Conservation (phyloP, 2,797 vertebrate species). For the Cercopithecus mitis region DNA sequence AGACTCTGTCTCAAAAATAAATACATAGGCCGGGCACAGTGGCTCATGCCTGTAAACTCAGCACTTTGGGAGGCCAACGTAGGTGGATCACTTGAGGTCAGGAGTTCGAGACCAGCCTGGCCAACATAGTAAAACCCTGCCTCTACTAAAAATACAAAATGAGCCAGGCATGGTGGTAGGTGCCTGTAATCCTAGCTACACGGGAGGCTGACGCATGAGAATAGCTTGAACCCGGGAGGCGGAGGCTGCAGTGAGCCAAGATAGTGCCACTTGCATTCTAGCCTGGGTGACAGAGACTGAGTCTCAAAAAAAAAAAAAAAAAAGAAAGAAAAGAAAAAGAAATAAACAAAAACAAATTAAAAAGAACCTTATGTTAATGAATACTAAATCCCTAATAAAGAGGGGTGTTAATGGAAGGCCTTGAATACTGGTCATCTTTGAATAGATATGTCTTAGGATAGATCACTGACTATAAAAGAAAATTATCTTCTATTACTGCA, state of each 20-base stretch:
- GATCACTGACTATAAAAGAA: constrained; percentile 22
- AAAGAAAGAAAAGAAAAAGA: no score
- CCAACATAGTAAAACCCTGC: not conserved
- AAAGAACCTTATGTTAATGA: constrained; percentile 25
- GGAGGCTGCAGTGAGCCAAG: not conserved
- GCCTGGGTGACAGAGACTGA: not conserved
- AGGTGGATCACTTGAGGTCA: no score
- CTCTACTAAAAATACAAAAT: not conserved
- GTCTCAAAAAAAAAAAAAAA: no score
- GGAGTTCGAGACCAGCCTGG: no score
- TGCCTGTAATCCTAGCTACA: not conserved
- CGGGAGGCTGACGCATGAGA: not conserved
- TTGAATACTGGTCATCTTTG: constrained; percentile 30
- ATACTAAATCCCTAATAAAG: constrained; percentile 48
- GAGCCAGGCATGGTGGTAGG: not conserved
- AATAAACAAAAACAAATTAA: not conserved
- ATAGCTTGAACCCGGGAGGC: not conserved
- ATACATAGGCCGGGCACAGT: no score
- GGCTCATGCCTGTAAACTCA: no score
- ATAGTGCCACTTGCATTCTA: not conserved
- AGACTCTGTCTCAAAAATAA: not conserved
- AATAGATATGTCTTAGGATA: constrained; percentile 38
- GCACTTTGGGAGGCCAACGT: no score
- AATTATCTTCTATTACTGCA: not conserved
- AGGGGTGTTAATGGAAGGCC: not conserved